These are phyloP conservation scores for Paramormyrops hopkinsi DNA, from an alignment of 2,797 vertebrate species.

Conservation along the genomic window DNA sequence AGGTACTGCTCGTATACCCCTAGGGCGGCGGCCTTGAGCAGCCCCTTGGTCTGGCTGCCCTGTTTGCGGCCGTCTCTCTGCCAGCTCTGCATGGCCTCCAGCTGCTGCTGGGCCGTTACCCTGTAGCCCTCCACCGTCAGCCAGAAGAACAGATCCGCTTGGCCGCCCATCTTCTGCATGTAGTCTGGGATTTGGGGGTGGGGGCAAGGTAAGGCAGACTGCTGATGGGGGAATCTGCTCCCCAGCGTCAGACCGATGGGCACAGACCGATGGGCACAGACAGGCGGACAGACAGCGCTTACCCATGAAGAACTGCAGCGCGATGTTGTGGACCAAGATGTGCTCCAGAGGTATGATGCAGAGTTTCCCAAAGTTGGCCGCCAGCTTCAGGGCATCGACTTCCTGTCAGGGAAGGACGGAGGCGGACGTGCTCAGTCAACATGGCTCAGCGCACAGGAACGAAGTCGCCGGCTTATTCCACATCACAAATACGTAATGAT, in stretches of 20 bases:
- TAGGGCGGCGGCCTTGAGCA: constrained; percentile 84
- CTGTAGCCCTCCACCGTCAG: constrained; percentile 98
- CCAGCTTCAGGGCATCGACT: constrained; percentile 92
- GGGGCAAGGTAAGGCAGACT: not conserved
- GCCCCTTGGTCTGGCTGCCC: constrained; percentile 84
- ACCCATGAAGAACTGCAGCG: constrained; percentile 99
- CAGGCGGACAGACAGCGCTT: constrained; percentile 34
- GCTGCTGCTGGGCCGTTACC: constrained; percentile 93
- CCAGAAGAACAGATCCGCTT: constrained; percentile 98
- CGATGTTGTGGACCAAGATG: constrained; percentile 96
- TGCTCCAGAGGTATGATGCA: constrained; percentile 95
- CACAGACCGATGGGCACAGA: not conserved
- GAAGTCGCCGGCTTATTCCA: not conserved
- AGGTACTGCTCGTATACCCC: constrained; percentile 97
- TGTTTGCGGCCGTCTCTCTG: constrained; percentile 86
- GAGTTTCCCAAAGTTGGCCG: constrained; percentile 94
- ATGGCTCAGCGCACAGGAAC: not conserved
- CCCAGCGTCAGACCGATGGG: not conserved
- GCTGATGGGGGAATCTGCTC: not conserved
- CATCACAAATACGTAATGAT: not conserved
- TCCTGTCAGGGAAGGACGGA: constrained; percentile 64
- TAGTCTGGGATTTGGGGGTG: constrained; percentile 68
- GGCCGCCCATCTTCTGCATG: constrained; percentile 94
- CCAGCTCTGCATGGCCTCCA: constrained; percentile 79
- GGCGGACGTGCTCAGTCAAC: not conserved